Base-by-base conservation (phyloP, 64 coral and sea anemone species). In the Astreopora myriophthalma region DNA sequence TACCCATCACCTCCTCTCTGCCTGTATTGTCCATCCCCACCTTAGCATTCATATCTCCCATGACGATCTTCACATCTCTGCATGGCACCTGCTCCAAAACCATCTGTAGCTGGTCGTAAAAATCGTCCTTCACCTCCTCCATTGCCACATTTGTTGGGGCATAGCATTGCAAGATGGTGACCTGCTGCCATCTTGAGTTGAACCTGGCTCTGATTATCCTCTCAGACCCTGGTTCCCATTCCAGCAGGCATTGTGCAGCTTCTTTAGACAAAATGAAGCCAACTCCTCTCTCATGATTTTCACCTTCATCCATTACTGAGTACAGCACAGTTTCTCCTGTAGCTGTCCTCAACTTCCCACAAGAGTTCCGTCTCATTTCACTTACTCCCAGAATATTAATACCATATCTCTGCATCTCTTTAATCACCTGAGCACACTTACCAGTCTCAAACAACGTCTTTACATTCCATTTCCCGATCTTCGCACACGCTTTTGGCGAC, bases 331-430 rank as follows among this genome's bases (percentile, higher is more conserved):
- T 86, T 26, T 63, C 74, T 23, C 88, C 88, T 36, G 51, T 31
- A 13, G 75, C 20, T 34, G 40, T 46, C 67, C 23, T 48, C 38
- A 80, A 44, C 24, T 48, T 38, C 62, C 88, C 88, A 65, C 20
- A 28, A 25, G 62, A 24, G n/a, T 65, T 91, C 76, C 76, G 83
- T 28, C 76, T 82, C 40, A 64, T 76, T 73, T 91, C 61, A 34
- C 89, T 91, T 63, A 91, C 66, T 82, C 76, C 76, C 27, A 91
- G 89, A 40, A 91, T 84, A n/a, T 17, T 60, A 3, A 87, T 42
- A 52, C n/a, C 46, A 20, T 71, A 87, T 34, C 48, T 87, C 58
- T 70, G 19, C 28, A 86, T 51, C 83, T 86, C 62, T 68, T 37
- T 46, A 3, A 38, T 55, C 16, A 86, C 66, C 39, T 71, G 84